phyloP scores from a whole-genome alignment of 2,113 vertebrate genomes.

The Emydocephalus ijimae region DNA sequence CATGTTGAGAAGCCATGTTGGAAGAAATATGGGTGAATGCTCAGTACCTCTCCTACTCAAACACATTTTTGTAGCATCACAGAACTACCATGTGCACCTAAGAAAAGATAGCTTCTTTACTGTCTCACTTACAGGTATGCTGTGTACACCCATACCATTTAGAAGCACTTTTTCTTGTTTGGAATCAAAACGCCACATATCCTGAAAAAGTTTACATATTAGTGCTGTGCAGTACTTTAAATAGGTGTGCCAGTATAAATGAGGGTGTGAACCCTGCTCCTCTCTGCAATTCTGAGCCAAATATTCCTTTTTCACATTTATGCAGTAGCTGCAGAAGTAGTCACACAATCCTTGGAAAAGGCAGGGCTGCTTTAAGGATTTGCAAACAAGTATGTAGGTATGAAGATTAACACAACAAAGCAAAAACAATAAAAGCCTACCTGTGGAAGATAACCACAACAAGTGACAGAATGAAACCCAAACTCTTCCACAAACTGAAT shows the following conservation, averaged over 20 bases:
- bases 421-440: slow-evolving; percentile 64
- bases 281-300: background rate
- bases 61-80: background rate
- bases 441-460: slow-evolving; percentile 94
- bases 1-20: background rate
- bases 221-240: background rate
- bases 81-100: background rate
- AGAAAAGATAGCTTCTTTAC: background rate
- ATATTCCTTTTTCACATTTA: background rate
- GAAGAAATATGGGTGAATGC: background rate
- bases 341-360: background rate
- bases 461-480: slow-evolving; percentile 86
- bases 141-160: background rate
- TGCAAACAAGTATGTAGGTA: background rate
- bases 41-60: background rate
- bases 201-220: background rate
- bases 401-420: background rate
- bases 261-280: background rate
- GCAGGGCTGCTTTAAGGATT: background rate
- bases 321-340: background rate
- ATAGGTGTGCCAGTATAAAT: background rate
- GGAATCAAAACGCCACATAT: background rate
- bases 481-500: slow-evolving; percentile 75
- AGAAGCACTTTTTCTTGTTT: background rate
- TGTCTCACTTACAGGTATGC: background rate